phyloP scores from a whole-genome alignment of 2,888 invertebrate species.

The Drosophila demipolita region DNA sequence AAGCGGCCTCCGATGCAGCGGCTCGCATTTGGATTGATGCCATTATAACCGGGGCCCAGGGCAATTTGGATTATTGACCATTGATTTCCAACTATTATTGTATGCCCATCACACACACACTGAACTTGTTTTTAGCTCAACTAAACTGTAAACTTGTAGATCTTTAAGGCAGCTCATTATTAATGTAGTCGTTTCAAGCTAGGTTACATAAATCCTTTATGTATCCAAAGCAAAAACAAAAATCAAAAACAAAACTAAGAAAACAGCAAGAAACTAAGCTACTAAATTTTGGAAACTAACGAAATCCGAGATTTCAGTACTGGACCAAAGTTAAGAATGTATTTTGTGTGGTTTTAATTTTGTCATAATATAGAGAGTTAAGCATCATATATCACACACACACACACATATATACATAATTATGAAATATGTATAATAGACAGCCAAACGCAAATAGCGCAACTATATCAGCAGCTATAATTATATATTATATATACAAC shows the following conservation, averaged over 20 bases:
- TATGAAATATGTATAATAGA: slow-evolving; percentile 19
- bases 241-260: not conserved
- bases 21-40: slow-evolving; percentile 98
- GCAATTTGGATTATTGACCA: slow-evolving; percentile 84
- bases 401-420: slow-evolving; percentile 12
- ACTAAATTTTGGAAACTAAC: slow-evolving; percentile 63
- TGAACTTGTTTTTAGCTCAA: slow-evolving; percentile 41
- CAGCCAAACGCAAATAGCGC: slow-evolving; percentile 54
- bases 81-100: not conserved
- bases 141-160: slow-evolving; percentile 41
- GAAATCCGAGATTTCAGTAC: slow-evolving; percentile 80
- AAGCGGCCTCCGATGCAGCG: slow-evolving; percentile 97
- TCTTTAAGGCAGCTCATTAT: slow-evolving; percentile 40
- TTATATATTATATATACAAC: slow-evolving; percentile 6
- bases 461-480: slow-evolving; percentile 38
- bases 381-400: slow-evolving; percentile 28
- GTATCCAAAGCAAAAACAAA: slow-evolving; percentile 24
- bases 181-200: slow-evolving; percentile 25
- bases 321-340: slow-evolving; percentile 78
- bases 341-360: slow-evolving; percentile 66
- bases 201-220: slow-evolving; percentile 30
- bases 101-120: not conserved
- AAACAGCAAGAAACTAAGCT: slow-evolving; percentile 37
- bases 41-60: slow-evolving; percentile 85
- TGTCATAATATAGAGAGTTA: slow-evolving; percentile 52